Conservation (phyloP, 2,888 invertebrate genomes). For the Dasysyrphus tricinctus region DNA sequence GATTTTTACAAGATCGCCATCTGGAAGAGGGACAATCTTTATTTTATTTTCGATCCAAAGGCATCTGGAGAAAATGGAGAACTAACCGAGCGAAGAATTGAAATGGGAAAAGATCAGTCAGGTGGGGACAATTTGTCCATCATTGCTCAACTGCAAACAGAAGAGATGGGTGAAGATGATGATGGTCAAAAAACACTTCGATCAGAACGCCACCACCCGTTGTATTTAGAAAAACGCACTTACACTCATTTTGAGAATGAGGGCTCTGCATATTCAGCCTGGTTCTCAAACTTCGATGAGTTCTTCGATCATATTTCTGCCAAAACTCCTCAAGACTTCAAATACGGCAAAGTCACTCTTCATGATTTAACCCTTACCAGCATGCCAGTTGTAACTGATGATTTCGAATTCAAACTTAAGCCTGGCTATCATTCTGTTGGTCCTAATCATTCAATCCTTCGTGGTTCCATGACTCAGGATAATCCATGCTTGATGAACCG, state of each 20-base stretch:
- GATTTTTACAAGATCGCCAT: slow-evolving; percentile 82
- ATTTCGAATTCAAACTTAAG: slow-evolving; percentile 17
- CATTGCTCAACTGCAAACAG: slow-evolving; percentile 52
- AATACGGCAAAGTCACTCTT: slow-evolving; percentile 63
- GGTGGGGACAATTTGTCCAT: slow-evolving; percentile 75
- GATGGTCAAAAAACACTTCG: neutral
- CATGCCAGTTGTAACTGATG: slow-evolving; percentile 15
- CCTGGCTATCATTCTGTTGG: slow-evolving; percentile 41
- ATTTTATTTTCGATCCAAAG: slow-evolving; percentile 86
- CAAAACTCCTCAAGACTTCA: slow-evolving; percentile 69
- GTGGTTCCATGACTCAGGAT: slow-evolving; percentile 76
- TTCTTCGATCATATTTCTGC: slow-evolving; percentile 69
- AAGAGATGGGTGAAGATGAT: slow-evolving; percentile 77
- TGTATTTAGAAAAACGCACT: slow-evolving; percentile 51
- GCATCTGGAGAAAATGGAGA: slow-evolving; percentile 85
- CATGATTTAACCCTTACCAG: slow-evolving; percentile 43
- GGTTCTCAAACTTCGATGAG: slow-evolving; percentile 70
- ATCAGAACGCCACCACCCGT: neutral
- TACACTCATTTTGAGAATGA: slow-evolving; percentile 78
- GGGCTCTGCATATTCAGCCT: slow-evolving; percentile 76
- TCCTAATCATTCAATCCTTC: slow-evolving; percentile 67
- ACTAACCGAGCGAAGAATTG: slow-evolving; percentile 76
- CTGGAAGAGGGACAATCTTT: slow-evolving; percentile 85
- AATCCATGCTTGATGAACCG: slow-evolving; percentile 79
- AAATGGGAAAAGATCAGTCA: slow-evolving; percentile 78